Evolutionary conservation across 1,140 invertebrate species (phyloP).

Genomic region (Drosophila setifemur): DNA sequence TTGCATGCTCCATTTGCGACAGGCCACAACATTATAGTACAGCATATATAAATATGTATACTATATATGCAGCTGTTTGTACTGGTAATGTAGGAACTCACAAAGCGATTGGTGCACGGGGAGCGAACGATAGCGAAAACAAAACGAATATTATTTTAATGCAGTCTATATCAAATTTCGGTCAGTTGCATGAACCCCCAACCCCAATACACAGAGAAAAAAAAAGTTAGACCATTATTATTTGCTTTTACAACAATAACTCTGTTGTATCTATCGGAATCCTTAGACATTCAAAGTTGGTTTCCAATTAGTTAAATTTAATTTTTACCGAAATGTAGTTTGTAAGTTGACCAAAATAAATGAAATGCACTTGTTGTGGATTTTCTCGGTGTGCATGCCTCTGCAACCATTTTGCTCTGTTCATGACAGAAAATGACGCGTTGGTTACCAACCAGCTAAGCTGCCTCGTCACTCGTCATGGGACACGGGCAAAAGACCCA

Average conservation of each 20-base stretch:
- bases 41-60: conserved; percentile 6
- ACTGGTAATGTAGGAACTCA: conserved; percentile 11
- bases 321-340: too few relatives aligned
- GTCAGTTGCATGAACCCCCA: conserved; percentile 25
- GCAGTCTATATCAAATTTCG: conserved; percentile 73
- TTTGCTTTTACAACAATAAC: too few relatives aligned
- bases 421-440: conserved; percentile 47
- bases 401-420: background rate
- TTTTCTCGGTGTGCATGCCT: background rate
- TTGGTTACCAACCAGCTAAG: conserved; percentile 9
- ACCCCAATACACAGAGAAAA: conserved; percentile 15
- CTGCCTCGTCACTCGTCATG: conserved; percentile 51
- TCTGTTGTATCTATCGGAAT: too few relatives aligned
- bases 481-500: conserved; percentile 29
- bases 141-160: conserved; percentile 68
- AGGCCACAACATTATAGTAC: conserved; percentile 26
- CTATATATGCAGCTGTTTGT: background rate
- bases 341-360: background rate
- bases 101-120: conserved; percentile 33
- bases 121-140: conserved; percentile 48
- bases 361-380: background rate
- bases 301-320: too few relatives aligned
- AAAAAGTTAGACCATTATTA: too few relatives aligned
- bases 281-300: too few relatives aligned
- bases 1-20: conserved; percentile 65